Evolutionary conservation across 2,797 vertebrate species (phyloP).

Genomic region (Premnoplex brunnescens): DNA sequence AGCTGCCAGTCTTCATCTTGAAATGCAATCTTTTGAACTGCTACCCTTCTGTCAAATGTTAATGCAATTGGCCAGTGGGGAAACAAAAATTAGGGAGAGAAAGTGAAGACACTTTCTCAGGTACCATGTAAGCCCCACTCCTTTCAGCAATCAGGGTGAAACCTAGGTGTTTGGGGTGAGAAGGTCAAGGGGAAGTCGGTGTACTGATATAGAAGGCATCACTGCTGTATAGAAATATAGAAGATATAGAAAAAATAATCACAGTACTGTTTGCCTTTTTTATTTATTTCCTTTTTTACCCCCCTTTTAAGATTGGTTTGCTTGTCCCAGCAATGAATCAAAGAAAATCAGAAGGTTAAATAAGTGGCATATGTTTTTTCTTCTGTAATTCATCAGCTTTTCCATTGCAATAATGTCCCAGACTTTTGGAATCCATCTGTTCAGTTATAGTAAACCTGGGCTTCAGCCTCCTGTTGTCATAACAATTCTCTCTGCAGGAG

Average conservation of each 20-base stretch:
- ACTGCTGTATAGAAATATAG: not conserved
- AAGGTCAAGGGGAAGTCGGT: not conserved
- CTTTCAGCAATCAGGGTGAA: not conserved
- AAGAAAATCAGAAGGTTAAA: conserved; percentile 34
- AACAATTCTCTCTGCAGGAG: conserved; percentile 32
- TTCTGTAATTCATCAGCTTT: conserved; percentile 46
- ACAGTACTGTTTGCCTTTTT: not conserved
- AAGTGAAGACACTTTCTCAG: not conserved
- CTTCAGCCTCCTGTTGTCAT: conserved; percentile 30
- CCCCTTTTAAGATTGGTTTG: not conserved
- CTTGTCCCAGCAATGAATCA: conserved; percentile 12
- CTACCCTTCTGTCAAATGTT: not conserved
- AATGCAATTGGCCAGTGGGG: not conserved
- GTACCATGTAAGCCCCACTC: not conserved
- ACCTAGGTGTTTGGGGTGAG: not conserved
- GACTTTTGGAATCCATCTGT: conserved; percentile 31
- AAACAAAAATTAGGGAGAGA: not conserved
- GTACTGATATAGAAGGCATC: not conserved
- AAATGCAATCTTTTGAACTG: not conserved
- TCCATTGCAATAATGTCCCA: not conserved
- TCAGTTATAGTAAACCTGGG: conserved; percentile 35
- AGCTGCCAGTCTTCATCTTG: not conserved
- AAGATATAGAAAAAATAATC: not conserved
- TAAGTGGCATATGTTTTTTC: conserved; percentile 19
- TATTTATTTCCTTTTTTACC: not conserved